A percentile compares a stretch with the other conserved stretches of the same genome.
These are phyloP conservation scores for Hippolais icterina DNA, from an alignment of 2,113 vertebrate species.

Conservation along the genomic window DNA sequence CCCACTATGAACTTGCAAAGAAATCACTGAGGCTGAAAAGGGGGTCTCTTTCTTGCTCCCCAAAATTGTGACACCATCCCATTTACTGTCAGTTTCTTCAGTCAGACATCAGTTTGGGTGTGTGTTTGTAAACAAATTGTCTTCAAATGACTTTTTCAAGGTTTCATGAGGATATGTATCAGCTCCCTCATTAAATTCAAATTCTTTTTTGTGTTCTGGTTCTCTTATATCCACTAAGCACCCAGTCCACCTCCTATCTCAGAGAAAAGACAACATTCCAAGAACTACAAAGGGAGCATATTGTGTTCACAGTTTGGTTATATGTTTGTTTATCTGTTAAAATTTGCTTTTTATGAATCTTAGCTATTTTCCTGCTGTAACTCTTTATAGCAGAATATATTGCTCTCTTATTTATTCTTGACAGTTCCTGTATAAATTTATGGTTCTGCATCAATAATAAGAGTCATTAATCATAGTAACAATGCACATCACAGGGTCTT, in stretches of 20 bases:
- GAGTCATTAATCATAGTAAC: slow-evolving; percentile 33
- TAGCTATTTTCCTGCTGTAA: not conserved
- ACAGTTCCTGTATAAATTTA: not conserved
- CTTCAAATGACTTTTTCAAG: not conserved
- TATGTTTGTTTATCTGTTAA: not conserved
- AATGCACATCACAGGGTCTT: not conserved
- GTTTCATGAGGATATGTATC: not conserved
- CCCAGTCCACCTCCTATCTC: not conserved
- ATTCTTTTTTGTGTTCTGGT: not conserved
- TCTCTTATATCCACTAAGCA: not conserved
- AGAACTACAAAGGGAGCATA: not conserved
- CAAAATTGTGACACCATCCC: not conserved
- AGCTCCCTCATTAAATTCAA: not conserved
- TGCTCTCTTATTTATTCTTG: not conserved
- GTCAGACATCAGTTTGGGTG: not conserved
- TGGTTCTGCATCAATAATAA: slow-evolving; percentile 18
- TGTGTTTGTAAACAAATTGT: not conserved
- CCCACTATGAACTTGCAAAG: not conserved
- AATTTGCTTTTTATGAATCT: not conserved
- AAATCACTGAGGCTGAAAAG: not conserved
- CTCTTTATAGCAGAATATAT: not conserved
- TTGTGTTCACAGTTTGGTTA: not conserved
- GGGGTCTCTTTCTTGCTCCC: not conserved
- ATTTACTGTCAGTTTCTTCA: not conserved
- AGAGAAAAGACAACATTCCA: not conserved